phyloP scores from a whole-genome alignment of 2,888 invertebrate genomes.

The Actias luna region DNA sequence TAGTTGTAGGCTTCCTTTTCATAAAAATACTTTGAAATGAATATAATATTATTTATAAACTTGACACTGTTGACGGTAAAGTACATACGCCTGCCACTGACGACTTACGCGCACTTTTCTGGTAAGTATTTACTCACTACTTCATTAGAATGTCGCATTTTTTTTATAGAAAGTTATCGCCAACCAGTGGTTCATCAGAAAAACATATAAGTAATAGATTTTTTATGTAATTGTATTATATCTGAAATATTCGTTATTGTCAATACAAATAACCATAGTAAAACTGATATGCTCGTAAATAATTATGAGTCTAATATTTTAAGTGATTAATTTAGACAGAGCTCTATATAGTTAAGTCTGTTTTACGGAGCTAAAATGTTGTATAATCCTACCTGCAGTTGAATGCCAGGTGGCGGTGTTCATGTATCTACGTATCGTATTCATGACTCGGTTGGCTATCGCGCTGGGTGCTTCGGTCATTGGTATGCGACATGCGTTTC shows the following conservation, averaged over 20 bases:
- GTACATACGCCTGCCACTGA: not conserved
- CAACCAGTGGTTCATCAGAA: constrained; percentile 5
- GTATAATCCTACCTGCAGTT: constrained; percentile 13
- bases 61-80: not conserved
- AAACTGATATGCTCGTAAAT: not conserved
- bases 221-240: not conserved
- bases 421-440: constrained; percentile 15
- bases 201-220: not conserved
- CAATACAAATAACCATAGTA: not conserved
- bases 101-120: constrained; percentile 1
- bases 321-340: not conserved
- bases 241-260: not conserved
- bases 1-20: not conserved
- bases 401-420: constrained; percentile 10
- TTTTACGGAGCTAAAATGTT: constrained; percentile 4
- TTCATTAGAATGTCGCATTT: not conserved
- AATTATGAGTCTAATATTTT: not conserved
- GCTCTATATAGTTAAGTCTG: not conserved
- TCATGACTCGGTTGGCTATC: constrained; percentile 31
- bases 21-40: not conserved
- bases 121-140: not conserved
- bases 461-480: constrained; percentile 48
- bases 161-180: not conserved
- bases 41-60: not conserved
- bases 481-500: constrained; percentile 69